Evolutionary conservation across 2,888 invertebrate species (phyloP).

Genomic region (Pycnomerus fuliginosus): DNA sequence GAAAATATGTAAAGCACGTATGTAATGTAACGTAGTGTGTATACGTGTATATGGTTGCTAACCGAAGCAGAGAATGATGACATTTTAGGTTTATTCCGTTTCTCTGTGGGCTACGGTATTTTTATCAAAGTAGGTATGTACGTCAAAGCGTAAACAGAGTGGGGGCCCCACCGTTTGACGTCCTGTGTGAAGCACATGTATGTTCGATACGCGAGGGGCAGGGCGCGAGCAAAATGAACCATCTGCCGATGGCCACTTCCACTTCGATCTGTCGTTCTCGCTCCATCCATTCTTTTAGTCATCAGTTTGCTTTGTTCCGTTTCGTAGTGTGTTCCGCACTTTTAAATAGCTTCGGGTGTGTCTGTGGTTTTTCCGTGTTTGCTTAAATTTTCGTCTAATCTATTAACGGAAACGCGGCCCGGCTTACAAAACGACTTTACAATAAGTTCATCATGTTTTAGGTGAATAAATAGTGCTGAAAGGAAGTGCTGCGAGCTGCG

Average conservation of each 20-base stretch:
- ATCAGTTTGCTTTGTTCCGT: too few relatives aligned
- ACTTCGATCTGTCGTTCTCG: slow-evolving; percentile 25
- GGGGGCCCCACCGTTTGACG: slow-evolving; percentile 57
- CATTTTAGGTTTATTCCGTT: too few relatives aligned
- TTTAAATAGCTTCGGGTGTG: not conserved
- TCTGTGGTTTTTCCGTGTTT: too few relatives aligned
- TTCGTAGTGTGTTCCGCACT: not conserved
- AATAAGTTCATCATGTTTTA: too few relatives aligned
- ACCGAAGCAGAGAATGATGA: too few relatives aligned
- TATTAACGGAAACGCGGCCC: slow-evolving; percentile 6
- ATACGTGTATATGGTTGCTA: too few relatives aligned
- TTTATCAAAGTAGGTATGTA: slow-evolving; percentile 18
- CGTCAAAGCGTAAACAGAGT: slow-evolving; percentile 40
- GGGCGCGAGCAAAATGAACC: slow-evolving; percentile 37
- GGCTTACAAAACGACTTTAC: too few relatives aligned
- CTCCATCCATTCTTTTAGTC: too few relatives aligned
- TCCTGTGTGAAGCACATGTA: slow-evolving; percentile 52
- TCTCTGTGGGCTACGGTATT: slow-evolving; percentile 12
- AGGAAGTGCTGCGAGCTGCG: too few relatives aligned
- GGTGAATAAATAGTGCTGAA: too few relatives aligned
- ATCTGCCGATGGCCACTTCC: slow-evolving; percentile 37
- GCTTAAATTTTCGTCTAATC: slow-evolving; percentile 20
- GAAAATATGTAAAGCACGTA: too few relatives aligned
- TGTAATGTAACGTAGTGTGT: too few relatives aligned
- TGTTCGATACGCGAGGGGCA: slow-evolving; percentile 22